Conservation (phyloP, 92 coral and sea anemone genomes). For the Palythoa grandiflora region DNA sequence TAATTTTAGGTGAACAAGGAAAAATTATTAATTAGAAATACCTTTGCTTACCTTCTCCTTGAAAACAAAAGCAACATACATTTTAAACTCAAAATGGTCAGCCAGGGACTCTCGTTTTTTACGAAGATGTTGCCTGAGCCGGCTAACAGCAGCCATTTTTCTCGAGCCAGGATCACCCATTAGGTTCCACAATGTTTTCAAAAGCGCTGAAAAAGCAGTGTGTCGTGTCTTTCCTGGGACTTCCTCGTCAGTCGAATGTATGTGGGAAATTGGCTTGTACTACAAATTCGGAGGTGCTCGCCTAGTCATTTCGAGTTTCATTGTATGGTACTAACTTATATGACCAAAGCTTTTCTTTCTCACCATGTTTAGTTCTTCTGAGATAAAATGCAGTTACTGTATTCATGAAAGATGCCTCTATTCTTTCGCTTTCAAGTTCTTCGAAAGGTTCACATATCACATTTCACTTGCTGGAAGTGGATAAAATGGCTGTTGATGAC, state of each 20-base stretch:
- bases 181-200: constrained; percentile 23
- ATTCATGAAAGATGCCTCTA: constrained; percentile 70
- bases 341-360: constrained; percentile 72
- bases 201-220: constrained; percentile 24
- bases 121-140: constrained; percentile 85
- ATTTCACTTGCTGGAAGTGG: constrained; percentile 1
- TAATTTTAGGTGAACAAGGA: not conserved
- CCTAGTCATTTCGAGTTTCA: constrained; percentile 36
- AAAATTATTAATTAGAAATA: not conserved
- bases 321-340: constrained; percentile 49
- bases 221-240: not conserved
- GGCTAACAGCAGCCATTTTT: constrained; percentile 70
- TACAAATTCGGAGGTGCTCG: constrained; percentile 20
- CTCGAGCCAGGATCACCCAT: constrained; percentile 89
- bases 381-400: constrained; percentile 20
- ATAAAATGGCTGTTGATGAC: constrained; percentile 71
- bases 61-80: constrained; percentile 91
- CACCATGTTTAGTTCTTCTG: constrained; percentile 71
- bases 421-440: constrained; percentile 19
- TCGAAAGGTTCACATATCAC: not conserved
- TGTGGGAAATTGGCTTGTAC: constrained; percentile 28
- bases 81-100: constrained; percentile 91
- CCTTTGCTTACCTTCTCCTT: constrained; percentile 85
- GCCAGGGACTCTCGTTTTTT: constrained; percentile 88
- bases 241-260: constrained; percentile 28